Conservation (phyloP, 2,113 vertebrate species). For the Saccopteryx leptura region DNA sequence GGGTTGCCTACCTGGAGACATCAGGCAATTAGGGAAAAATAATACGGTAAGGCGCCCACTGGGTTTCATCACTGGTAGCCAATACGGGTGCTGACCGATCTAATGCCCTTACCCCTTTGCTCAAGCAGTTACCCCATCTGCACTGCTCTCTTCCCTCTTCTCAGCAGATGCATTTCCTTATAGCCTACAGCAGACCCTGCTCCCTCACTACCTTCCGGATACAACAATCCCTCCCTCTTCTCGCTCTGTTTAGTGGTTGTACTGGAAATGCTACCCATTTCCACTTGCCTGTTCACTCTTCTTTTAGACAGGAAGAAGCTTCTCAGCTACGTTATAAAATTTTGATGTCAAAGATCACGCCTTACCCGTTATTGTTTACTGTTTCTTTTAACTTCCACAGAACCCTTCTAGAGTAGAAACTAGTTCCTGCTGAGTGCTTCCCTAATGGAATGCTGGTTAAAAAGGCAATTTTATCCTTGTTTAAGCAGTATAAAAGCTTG, state of each 20-base stretch:
- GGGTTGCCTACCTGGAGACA: neutral
- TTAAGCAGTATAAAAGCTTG: neutral
- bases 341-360: neutral
- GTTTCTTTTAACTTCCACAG: neutral
- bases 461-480: neutral
- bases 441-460: neutral
- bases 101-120: neutral
- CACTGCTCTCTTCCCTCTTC: neutral
- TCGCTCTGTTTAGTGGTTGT: neutral
- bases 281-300: neutral
- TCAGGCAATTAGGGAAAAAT: neutral
- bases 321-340: neutral
- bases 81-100: neutral
- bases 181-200: rapidly evolving
- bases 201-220: neutral
- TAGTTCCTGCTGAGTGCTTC: neutral
- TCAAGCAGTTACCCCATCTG: neutral
- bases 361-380: neutral
- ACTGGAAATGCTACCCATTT: neutral
- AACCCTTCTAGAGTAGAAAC: neutral
- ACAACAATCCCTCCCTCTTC: neutral
- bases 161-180: neutral
- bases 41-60: neutral
- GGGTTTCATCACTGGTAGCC: neutral
- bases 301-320: neutral